These are phyloP conservation scores for Noctua pronuba DNA, from an alignment of 2,888 invertebrate genomes.

Conservation along the genomic window DNA sequence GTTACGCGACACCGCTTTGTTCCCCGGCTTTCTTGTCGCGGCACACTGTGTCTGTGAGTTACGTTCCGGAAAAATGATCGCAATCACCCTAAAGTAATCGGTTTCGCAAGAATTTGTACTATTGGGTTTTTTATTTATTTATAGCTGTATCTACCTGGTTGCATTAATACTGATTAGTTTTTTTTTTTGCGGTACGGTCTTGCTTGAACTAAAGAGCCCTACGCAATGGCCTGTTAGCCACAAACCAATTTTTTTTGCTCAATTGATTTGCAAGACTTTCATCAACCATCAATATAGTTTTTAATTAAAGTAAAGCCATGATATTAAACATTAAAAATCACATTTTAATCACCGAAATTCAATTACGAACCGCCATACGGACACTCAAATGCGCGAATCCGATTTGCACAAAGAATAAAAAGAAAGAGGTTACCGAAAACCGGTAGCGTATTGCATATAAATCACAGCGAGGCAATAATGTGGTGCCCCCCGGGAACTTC, in stretches of 20 bases:
- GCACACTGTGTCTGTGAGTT: conserved; percentile 63
- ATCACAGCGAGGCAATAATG: conserved; percentile 88
- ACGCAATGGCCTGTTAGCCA: conserved; percentile 16
- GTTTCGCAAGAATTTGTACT: conserved; percentile 39
- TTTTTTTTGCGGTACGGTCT: conserved; percentile 11
- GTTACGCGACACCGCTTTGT: conserved; percentile 61
- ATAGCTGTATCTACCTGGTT: conserved; percentile 31
- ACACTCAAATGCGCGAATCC: conserved; percentile 33
- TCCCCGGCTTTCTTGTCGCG: conserved; percentile 51
- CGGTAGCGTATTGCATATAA: conserved; percentile 83
- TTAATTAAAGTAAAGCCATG: conserved; percentile 31
- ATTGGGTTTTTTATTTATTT: conserved; percentile 39
- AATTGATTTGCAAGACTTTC: conserved; percentile 7
- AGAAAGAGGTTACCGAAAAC: conserved; percentile 73
- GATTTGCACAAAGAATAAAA: conserved; percentile 58
- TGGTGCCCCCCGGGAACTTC: conserved; percentile 79
- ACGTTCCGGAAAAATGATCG: conserved; percentile 61
- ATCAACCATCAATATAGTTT: conserved; percentile 36
- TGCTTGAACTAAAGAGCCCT: conserved; percentile 9
- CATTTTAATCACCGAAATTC: conserved; percentile 48
- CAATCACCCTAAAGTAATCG: conserved; percentile 48
- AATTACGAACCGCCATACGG: conserved; percentile 45
- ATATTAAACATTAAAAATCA: conserved; percentile 20
- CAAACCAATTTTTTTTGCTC: background rate
- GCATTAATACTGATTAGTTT: conserved; percentile 29